phyloP scores from a whole-genome alignment of 2,888 invertebrate species.

The Periphyllus acericola region DNA sequence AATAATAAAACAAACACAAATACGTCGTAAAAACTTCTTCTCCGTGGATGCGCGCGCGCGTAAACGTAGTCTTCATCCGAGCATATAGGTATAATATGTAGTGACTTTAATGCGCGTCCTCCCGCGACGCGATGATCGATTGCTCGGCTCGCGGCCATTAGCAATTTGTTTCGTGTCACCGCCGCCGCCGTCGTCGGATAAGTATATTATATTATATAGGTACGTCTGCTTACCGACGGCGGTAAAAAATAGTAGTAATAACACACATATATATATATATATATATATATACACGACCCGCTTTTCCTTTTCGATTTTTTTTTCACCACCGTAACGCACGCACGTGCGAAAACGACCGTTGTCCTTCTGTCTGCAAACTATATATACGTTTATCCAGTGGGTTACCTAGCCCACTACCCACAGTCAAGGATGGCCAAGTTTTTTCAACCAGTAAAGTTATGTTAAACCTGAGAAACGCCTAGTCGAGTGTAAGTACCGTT shows the following conservation, averaged over 20 bases:
- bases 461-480: too few relatives aligned
- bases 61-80: background rate
- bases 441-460: too few relatives aligned
- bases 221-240: background rate
- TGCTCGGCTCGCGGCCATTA: conserved; percentile 19
- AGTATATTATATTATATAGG: background rate
- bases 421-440: too few relatives aligned
- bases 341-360: background rate
- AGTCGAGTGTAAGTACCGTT: too few relatives aligned
- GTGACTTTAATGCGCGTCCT: conserved; percentile 1
- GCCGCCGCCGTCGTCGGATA: background rate
- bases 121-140: conserved; percentile 54
- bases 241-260: background rate
- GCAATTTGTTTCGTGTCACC: conserved; percentile 47
- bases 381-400: too few relatives aligned
- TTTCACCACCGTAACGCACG: background rate
- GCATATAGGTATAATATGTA: too few relatives aligned
- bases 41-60: background rate
- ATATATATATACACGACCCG: background rate
- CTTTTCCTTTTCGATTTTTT: background rate
- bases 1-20: conserved; percentile 16
- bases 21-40: background rate
- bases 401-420: too few relatives aligned
- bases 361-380: background rate
- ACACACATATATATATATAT: too few relatives aligned